These are phyloP conservation scores for Biston stratarius DNA, from an alignment of 2,888 invertebrate genomes.

Conservation along the genomic window DNA sequence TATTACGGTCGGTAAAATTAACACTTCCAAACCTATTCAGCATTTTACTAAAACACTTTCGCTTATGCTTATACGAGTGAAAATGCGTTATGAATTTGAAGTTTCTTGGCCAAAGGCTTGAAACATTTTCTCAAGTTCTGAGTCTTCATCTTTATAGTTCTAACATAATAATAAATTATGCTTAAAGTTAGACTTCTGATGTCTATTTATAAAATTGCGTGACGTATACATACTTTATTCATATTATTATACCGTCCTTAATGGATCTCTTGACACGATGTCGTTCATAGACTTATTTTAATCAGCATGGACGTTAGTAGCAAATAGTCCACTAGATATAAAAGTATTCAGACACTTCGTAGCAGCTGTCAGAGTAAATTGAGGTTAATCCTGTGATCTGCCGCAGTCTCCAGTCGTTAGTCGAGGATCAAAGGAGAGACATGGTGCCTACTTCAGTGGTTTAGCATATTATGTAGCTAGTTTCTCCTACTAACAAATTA, in stretches of 20 bases:
- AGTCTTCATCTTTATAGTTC: too few relatives aligned
- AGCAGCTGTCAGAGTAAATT: conserved; percentile 34
- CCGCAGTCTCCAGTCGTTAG: conserved; percentile 31
- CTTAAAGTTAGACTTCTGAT: neutral
- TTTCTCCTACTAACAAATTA: neutral
- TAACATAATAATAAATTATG: neutral
- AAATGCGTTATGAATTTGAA: too few relatives aligned
- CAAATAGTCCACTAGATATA: conserved; percentile 23
- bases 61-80: too few relatives aligned
- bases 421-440: conserved; percentile 35
- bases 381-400: conserved; percentile 37
- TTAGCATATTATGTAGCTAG: conserved; percentile 11
- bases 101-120: too few relatives aligned
- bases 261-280: conserved; percentile 9
- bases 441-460: conserved; percentile 12
- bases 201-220: neutral
- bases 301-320: conserved; percentile 12
- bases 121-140: too few relatives aligned
- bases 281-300: conserved; percentile 19
- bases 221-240: conserved; percentile 4
- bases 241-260: conserved; percentile 17
- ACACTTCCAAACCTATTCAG: too few relatives aligned
- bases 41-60: too few relatives aligned
- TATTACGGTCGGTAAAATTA: too few relatives aligned
- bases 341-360: conserved; percentile 26